phyloP scores from a whole-genome alignment of 2,888 invertebrate species.

The Corbicula japonica region DNA sequence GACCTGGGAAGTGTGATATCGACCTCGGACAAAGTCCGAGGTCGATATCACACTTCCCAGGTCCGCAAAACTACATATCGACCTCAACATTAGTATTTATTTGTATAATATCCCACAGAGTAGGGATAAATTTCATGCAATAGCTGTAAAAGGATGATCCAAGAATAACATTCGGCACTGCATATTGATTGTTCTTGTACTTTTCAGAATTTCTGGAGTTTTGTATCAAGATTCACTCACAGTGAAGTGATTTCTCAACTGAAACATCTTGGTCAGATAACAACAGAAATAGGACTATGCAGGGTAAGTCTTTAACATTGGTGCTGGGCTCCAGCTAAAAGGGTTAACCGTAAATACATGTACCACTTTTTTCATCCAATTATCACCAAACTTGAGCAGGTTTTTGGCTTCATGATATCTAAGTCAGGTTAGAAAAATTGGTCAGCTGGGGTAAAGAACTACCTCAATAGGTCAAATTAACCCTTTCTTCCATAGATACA shows the following conservation, averaged over 20 bases:
- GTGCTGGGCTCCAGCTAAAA: neutral
- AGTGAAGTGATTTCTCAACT: conserved; percentile 92
- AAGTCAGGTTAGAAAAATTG: too few relatives aligned
- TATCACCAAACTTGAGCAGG: neutral
- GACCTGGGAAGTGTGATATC: too few relatives aligned
- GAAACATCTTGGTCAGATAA: conserved; percentile 92
- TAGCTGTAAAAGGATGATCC: neutral
- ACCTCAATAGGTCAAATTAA: too few relatives aligned
- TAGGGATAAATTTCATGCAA: neutral
- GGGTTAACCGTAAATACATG: neutral
- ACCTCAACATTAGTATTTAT: neutral
- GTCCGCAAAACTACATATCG: neutral
- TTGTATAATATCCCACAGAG: neutral
- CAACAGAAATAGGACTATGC: conserved; percentile 96
- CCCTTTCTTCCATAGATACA: too few relatives aligned
- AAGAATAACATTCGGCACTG: neutral
- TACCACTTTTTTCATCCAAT: neutral
- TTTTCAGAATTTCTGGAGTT: conserved; percentile 92
- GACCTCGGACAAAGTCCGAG: too few relatives aligned
- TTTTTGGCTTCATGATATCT: neutral
- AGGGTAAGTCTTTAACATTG: conserved; percentile 87
- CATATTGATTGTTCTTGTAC: neutral
- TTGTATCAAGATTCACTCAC: conserved; percentile 94
- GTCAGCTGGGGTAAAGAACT: too few relatives aligned
- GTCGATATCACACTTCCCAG: too few relatives aligned